phyloP scores from a whole-genome alignment of 1,140 invertebrate genomes.

The Heliconius nattereri region DNA sequence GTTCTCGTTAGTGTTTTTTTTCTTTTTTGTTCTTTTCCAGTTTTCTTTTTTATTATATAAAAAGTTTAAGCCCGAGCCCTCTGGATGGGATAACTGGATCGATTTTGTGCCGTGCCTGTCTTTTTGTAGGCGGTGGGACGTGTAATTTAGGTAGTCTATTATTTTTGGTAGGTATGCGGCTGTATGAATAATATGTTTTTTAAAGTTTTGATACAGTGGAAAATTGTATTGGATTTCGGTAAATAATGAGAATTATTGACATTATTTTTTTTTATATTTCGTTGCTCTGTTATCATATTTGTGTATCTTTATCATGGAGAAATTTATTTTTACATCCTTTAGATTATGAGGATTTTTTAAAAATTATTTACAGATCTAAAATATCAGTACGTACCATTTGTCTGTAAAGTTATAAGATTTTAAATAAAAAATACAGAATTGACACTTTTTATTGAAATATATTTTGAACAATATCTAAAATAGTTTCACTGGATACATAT shows the following conservation, averaged over 20 bases:
- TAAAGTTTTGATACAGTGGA: neutral
- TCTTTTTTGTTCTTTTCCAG: constrained; percentile 4
- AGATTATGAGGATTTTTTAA: too few species aligned
- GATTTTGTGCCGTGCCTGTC: constrained; percentile 6
- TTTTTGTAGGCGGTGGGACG: neutral
- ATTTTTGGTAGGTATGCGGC: neutral
- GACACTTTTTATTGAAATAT: neutral
- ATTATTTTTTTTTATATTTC: too few species aligned
- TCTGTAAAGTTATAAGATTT: too few species aligned
- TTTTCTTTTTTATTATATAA: constrained; percentile 12
- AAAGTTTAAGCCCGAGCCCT: constrained; percentile 16
- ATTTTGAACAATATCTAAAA: neutral
- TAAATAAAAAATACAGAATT: too few species aligned
- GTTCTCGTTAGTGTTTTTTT: constrained; percentile 26
- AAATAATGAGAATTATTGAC: too few species aligned
- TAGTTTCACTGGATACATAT: neutral
- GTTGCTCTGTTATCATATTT: too few species aligned
- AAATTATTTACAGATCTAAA: too few species aligned
- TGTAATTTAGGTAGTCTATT: neutral
- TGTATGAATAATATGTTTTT: neutral
- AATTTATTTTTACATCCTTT: too few species aligned
- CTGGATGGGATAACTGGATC: neutral
- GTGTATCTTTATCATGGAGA: too few species aligned
- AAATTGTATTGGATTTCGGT: neutral
- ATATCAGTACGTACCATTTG: too few species aligned